Evolutionary conservation across 2,113 vertebrate species (phyloP).

Genomic region (Mugil cephalus): DNA sequence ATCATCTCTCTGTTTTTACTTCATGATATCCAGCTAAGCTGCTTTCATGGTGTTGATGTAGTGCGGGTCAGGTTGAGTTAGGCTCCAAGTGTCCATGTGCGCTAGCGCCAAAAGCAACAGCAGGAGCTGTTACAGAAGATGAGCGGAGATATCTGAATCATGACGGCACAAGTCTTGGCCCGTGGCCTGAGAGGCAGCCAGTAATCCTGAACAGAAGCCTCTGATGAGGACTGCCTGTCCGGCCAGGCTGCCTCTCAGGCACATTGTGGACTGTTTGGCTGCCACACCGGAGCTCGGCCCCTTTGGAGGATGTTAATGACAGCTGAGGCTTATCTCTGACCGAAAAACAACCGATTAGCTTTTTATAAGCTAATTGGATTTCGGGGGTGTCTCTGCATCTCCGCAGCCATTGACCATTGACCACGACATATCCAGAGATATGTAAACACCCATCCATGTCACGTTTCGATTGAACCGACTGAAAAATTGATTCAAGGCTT

Average conservation of each 20-base stretch:
- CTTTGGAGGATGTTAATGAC: constrained; percentile 7
- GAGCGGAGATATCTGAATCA: constrained; percentile 36
- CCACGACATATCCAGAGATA: constrained; percentile 25
- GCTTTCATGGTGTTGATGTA: not conserved
- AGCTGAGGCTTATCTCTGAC: constrained; percentile 41
- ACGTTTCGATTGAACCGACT: constrained; percentile 3
- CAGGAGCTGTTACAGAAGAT: constrained; percentile 24
- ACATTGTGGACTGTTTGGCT: constrained; percentile 5
- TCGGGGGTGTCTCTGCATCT: not conserved
- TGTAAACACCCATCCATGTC: constrained; percentile 16
- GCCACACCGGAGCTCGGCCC: not conserved
- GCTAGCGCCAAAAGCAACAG: constrained; percentile 17
- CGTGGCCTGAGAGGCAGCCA: constrained; percentile 18
- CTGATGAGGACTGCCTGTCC: constrained; percentile 25
- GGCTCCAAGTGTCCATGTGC: not conserved
- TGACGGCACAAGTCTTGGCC: constrained; percentile 13
- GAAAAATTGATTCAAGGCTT: constrained; percentile 11
- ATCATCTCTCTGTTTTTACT: not conserved
- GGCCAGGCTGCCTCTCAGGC: not conserved
- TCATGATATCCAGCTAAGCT: not conserved
- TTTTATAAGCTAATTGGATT: constrained; percentile 23
- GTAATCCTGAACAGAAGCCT: constrained; percentile 10
- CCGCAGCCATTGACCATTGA: not conserved
- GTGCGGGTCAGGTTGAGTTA: constrained; percentile 14
- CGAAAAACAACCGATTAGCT: constrained; percentile 33